These are phyloP conservation scores for Antheraea assamensis DNA, from an alignment of 2,888 invertebrate genomes.

Conservation along the genomic window DNA sequence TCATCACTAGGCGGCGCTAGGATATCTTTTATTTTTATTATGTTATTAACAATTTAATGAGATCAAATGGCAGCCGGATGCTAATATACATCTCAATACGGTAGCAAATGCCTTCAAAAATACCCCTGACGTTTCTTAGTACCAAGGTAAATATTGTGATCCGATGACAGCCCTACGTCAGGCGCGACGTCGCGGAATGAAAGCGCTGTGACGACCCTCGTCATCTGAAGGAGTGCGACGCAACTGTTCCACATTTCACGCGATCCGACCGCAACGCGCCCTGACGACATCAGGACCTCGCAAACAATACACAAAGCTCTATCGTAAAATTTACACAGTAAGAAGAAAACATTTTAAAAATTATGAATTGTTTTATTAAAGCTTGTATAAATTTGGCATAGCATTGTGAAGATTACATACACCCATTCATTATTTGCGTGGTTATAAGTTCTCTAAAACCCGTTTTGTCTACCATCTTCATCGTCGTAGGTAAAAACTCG, in stretches of 20 bases:
- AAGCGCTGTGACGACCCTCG: slow-evolving; percentile 65
- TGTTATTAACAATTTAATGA: too few relatives aligned
- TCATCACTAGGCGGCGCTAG: too few relatives aligned
- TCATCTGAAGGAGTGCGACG: slow-evolving; percentile 60
- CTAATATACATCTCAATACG: too few relatives aligned
- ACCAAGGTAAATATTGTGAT: not conserved
- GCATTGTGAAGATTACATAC: too few relatives aligned
- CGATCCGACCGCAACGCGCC: slow-evolving; percentile 38
- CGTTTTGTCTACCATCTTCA: too few relatives aligned
- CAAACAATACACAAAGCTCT: not conserved
- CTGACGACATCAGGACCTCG: slow-evolving; percentile 9
- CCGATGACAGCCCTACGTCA: slow-evolving; percentile 46
- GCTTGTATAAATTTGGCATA: not conserved
- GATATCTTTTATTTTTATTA: too few relatives aligned
- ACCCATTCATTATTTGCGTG: too few relatives aligned
- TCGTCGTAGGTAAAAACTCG: too few relatives aligned
- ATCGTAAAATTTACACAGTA: not conserved
- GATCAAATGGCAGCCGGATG: too few relatives aligned
- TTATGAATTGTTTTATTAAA: not conserved
- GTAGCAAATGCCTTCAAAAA: not conserved
- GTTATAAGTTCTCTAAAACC: too few relatives aligned
- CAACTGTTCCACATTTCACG: slow-evolving; percentile 54
- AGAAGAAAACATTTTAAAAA: not conserved
- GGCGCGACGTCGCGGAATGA: slow-evolving; percentile 49
- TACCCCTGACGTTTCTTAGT: not conserved